Evolutionary conservation across 2,888 invertebrate genomes (phyloP).

Genomic region (Atrina japonica): DNA sequence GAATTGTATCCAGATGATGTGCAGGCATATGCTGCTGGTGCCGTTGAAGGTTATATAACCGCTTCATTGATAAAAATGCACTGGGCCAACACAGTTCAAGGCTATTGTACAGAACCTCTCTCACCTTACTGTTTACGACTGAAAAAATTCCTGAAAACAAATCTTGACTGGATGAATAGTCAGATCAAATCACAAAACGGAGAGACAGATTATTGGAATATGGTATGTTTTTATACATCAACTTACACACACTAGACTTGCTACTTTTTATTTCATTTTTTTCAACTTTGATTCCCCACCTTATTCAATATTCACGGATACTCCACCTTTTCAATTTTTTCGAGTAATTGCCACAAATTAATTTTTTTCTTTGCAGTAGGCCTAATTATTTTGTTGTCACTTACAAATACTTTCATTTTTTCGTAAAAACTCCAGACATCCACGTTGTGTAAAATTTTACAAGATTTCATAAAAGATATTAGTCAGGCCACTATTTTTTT

Average conservation of each 20-base stretch:
- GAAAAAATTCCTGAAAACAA: slow-evolving; percentile 85
- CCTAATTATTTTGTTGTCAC: too few relatives aligned
- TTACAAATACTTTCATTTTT: too few relatives aligned
- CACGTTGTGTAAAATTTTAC: too few relatives aligned
- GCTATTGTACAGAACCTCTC: slow-evolving; percentile 82
- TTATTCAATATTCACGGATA: too few relatives aligned
- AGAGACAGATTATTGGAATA: slow-evolving; percentile 90
- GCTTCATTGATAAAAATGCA: slow-evolving; percentile 88
- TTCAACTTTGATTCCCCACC: too few relatives aligned
- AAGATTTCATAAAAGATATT: too few relatives aligned
- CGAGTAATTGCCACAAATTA: too few relatives aligned
- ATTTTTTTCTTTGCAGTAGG: too few relatives aligned
- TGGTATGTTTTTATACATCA: slow-evolving; percentile 82
- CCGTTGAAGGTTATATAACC: slow-evolving; percentile 91
- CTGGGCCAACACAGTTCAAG: slow-evolving; percentile 87
- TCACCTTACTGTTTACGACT: slow-evolving; percentile 85
- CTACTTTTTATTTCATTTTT: neutral
- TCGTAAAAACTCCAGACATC: too few relatives aligned
- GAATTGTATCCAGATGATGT: slow-evolving; percentile 87
- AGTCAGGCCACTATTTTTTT: too few relatives aligned
- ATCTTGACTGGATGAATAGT: slow-evolving; percentile 85
- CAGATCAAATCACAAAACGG: slow-evolving; percentile 81
- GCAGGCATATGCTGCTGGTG: slow-evolving; percentile 93
- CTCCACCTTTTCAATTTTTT: too few relatives aligned
- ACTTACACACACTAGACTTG: too few relatives aligned